Evolutionary conservation across 2,888 invertebrate species (phyloP).

Genomic region (Eretmocerus hayati): DNA sequence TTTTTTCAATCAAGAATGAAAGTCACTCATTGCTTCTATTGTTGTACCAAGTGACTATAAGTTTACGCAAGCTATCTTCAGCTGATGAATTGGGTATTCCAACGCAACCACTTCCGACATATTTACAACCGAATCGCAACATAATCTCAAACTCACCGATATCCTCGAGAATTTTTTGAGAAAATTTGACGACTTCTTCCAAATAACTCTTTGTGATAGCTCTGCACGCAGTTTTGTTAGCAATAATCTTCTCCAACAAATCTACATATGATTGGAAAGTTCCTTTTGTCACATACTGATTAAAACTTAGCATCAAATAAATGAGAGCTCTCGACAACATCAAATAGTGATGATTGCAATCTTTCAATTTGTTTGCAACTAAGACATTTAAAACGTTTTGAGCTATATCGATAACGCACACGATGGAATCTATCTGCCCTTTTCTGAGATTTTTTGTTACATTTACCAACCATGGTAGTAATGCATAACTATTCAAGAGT

Average conservation of each 20-base stretch:
- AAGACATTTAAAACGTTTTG: conserved; percentile 30
- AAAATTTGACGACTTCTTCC: conserved; percentile 27
- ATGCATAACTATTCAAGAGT: conserved; percentile 60
- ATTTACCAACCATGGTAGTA: conserved; percentile 63
- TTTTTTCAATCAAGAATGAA: conserved; percentile 9
- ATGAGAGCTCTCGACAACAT: conserved; percentile 28
- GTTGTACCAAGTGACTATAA: conserved; percentile 23
- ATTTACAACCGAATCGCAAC: conserved; percentile 38
- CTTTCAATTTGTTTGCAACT: conserved; percentile 23
- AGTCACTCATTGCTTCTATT: no score
- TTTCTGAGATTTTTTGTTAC: conserved; percentile 32
- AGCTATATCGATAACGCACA: conserved; percentile 30
- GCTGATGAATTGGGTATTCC: background rate
- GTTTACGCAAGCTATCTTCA: conserved; percentile 18
- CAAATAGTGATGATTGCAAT: conserved; percentile 22
- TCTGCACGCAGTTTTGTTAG: conserved; percentile 26
- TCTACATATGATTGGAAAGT: conserved; percentile 25
- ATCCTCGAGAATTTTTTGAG: conserved; percentile 25
- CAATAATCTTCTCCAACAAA: conserved; percentile 26
- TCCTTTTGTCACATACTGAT: conserved; percentile 21
- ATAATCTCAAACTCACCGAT: conserved; percentile 41
- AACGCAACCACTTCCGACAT: conserved; percentile 7
- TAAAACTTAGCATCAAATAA: conserved; percentile 24
- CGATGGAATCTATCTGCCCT: conserved; percentile 27
- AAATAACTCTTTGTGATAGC: conserved; percentile 31